Evolutionary conservation across 2,797 vertebrate species (phyloP).

Genomic region (Echeneis naucrates): DNA sequence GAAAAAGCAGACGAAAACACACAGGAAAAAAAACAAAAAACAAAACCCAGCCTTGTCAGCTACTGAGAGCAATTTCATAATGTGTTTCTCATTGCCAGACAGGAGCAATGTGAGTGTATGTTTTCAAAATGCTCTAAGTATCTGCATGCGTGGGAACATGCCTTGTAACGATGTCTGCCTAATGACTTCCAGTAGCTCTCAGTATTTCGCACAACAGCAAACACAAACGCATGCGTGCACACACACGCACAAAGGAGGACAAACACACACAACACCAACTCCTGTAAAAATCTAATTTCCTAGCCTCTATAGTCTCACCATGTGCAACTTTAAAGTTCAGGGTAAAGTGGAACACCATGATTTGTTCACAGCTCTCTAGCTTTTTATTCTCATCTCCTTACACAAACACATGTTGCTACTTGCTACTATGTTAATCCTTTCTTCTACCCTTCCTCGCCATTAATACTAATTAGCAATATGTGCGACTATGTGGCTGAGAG

Average conservation of each 20-base stretch:
- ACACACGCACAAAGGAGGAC: constrained; percentile 17
- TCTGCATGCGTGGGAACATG: constrained; percentile 9
- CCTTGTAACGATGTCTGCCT: constrained; percentile 48
- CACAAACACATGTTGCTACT: constrained; percentile 54
- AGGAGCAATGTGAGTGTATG: constrained; percentile 54
- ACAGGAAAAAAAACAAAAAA: no score
- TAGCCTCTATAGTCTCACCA: constrained; percentile 56
- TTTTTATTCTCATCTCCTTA: constrained; percentile 57
- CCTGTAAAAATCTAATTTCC: constrained; percentile 79
- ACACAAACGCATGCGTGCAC: constrained; percentile 9
- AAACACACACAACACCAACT: constrained; percentile 38
- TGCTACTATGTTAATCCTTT: constrained; percentile 54
- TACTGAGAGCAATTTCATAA: constrained; percentile 50
- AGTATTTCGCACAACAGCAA: constrained; percentile 62
- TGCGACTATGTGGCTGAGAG: neutral
- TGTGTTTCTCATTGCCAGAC: constrained; percentile 45
- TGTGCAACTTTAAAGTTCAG: constrained; percentile 66
- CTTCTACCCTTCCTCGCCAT: constrained; percentile 11
- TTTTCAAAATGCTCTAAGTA: constrained; percentile 39
- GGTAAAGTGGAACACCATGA: constrained; percentile 54
- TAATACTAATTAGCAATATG: constrained; percentile 11
- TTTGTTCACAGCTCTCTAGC: constrained; percentile 66
- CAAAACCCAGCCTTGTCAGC: constrained; percentile 10
- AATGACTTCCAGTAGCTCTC: constrained; percentile 68
- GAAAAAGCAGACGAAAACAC: neutral